Base-by-base conservation (phyloP, 1,140 invertebrate genomes). In the Drosophila sucinea region DNA sequence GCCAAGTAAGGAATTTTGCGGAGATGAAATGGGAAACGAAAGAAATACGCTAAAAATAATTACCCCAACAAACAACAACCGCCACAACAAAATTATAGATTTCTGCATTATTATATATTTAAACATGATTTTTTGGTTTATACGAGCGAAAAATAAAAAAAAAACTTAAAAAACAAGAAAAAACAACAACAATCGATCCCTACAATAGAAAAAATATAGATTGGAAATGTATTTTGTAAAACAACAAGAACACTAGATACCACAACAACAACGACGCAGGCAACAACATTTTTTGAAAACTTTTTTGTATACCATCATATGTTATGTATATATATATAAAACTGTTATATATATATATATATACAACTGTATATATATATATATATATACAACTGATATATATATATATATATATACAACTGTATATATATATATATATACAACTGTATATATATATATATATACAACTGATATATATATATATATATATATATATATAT, bases 21-120 rank as follows among this genome's bases (percentile, higher is more conserved):
- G 72, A 64, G 72, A 61, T 71, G 40, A 64, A 51, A 65, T 60
- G 69, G 7, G 58, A 63, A 78, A 60, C 57, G 41, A 78, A 51
- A 51, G 65, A 58, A 62, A 78, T 73, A 66, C 60, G 66, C 68
- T 60, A 44, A 70, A 74, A 68, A 60, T 73, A 77, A 79, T 67
- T 77, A 70, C 70, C 70, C 67, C 56, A 55, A n/a, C 27, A 32
- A 30, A 32, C 27, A 67, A 33, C 17, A 72, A 73, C 30, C 69
- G 68, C 68, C 70, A 82, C 79, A 82, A 86, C 64, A 80, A 87
- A 80, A 89, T 80, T 89, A 89, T 81, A 83, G 78, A 89, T 81
- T 83, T 89, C 77, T 87, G 77, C 84, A 87, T 89, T 89, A 87
- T 89, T 87, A 89, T 87, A 89, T 87, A 89, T 81, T 89, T 89